Evolutionary conservation across 2,113 vertebrate genomes (phyloP), one percentile per base, ranked within the genome.

Genomic region (Stercorarius parasiticus): DNA sequence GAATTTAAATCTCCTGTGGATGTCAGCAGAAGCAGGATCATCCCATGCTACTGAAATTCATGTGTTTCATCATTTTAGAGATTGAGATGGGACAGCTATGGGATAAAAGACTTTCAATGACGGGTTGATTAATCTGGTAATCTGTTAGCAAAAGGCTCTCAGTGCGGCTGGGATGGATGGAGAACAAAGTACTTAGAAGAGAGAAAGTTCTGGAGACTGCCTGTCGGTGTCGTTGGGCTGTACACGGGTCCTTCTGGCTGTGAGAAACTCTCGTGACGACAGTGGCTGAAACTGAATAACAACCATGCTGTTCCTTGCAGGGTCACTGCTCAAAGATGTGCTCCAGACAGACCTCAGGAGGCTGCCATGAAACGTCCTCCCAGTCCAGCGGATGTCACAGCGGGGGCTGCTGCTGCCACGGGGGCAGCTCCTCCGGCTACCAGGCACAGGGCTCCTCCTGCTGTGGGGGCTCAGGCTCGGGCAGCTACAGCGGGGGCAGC

Each of bases 191-290:
- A 4, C 30, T 50, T 11, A 25, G 22, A 45, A 13, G 10, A 16
- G 36, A 27, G 45, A 30, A 49, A 40, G 26, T 29, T 72, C 17
- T 22, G 15, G 22, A 69, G 29, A 34, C 4, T 2, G 3, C 16
- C 29, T 32, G 17, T 6, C 6, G 9, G 3, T 6, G 25, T 8
- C 1, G 1, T 21, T 32, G 17, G 26, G 47, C 4, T n/a, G 27
- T 6, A 29, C 14, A 1, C 0, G 3, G 11, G 2, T 29, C 22
- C 5, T 5, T 15, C 8, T 1, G 30, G 8, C 12, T 21, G 6
- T 3, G 38, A 13, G 9, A 45, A 43, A 7, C 23, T 27, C 18
- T 52, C 0, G 0, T 25, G 23, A 23, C 1, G 9, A 4, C 2
- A 26, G 2, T 12, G 29, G 11, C 4, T 9, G 25, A 21, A 36